Evolutionary conservation across 64 coral and sea anemone genomes (phyloP).

Genomic region (Porites lutea): DNA sequence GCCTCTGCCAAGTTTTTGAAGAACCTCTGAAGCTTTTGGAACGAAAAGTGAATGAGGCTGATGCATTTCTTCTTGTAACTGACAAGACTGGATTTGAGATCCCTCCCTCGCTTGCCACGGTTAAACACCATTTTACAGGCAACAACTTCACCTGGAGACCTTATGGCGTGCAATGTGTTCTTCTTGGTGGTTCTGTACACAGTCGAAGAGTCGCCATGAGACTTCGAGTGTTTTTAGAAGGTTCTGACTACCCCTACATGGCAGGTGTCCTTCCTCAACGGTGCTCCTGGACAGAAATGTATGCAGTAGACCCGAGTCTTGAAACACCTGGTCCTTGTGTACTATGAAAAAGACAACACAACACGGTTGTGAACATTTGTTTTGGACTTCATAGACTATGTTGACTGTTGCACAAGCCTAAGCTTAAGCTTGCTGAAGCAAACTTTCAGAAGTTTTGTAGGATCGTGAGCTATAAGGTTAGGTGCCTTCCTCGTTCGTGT

Average conservation of each 20-base stretch:
- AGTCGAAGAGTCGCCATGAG: conserved; percentile 93
- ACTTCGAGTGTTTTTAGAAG: conserved; percentile 82
- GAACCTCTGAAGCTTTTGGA: conserved; percentile 83
- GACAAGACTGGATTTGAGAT: conserved; percentile 78
- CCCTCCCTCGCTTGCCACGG: conserved; percentile 72
- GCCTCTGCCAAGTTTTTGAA: conserved; percentile 75
- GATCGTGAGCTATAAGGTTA: conserved; percentile 2
- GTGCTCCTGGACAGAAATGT: conserved; percentile 97
- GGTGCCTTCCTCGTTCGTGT: background rate
- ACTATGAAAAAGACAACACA: conserved; percentile 24
- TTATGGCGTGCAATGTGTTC: conserved; percentile 90
- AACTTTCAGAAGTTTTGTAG: background rate
- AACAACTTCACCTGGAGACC: conserved; percentile 94
- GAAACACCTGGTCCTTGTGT: conserved; percentile 98
- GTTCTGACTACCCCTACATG: conserved; percentile 95
- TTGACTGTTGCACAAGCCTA: background rate
- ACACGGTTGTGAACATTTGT: background rate
- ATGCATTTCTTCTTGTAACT: conserved; percentile 90
- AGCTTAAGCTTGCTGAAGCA: background rate
- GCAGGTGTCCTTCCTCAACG: conserved; percentile 81
- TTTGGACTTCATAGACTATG: background rate
- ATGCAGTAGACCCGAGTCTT: conserved; percentile 91
- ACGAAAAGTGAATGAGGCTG: conserved; percentile 87
- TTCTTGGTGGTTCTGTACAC: conserved; percentile 95
- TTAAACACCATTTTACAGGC: conserved; percentile 75